Conservation (phyloP, 2,113 vertebrate genomes). For the Sprattus sprattus region DNA sequence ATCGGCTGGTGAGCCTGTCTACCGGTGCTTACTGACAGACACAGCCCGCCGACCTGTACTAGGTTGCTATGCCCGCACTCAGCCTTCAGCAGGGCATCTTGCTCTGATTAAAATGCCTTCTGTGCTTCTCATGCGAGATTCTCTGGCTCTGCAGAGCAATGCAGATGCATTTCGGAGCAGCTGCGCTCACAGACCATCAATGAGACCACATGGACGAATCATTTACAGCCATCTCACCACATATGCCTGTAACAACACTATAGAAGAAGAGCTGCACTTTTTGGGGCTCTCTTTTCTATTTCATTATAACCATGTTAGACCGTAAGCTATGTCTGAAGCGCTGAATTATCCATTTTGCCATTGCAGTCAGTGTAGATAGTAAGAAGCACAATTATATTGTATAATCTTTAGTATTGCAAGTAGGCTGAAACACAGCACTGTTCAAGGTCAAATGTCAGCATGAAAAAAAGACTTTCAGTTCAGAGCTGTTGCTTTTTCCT, state of each 20-base stretch:
- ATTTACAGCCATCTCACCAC: conserved; percentile 34
- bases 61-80: conserved; percentile 36
- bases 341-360: not conserved
- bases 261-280: not conserved
- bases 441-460: not conserved
- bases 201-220: conserved; percentile 39
- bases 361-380: not conserved
- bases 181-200: conserved; percentile 24
- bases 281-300: not conserved
- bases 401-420: not conserved
- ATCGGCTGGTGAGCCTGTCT: conserved; percentile 32
- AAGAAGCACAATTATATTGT: not conserved
- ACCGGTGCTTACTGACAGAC: conserved; percentile 24
- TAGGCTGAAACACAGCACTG: not conserved
- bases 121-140: conserved; percentile 49
- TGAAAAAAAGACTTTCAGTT: not conserved
- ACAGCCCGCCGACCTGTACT: conserved; percentile 31
- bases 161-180: conserved; percentile 38
- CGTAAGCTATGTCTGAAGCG: not conserved
- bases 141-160: conserved; percentile 29
- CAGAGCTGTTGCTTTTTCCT: not conserved
- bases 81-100: conserved; percentile 47
- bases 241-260: not conserved
- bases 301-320: not conserved
- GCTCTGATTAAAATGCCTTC: conserved; percentile 56